Base-by-base conservation (phyloP, 2,888 invertebrate species). In the Diploptera punctata region DNA sequence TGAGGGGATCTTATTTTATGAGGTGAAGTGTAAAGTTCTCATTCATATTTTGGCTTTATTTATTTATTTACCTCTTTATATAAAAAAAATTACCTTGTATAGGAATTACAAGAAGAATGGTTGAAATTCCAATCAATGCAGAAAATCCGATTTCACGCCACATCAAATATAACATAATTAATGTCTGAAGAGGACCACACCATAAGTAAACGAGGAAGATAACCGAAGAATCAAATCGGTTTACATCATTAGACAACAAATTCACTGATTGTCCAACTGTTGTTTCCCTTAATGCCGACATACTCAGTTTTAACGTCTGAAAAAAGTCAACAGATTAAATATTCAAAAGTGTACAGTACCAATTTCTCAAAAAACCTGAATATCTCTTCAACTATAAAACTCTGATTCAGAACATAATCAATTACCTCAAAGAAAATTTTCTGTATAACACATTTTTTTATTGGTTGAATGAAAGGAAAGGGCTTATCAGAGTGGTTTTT, bases 221-320 rank as follows among this genome's bases (percentile, higher is more conserved):
- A 70, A 95, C 89, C 13, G 94, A 93, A 80, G 95, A 89, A 81
- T 98, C 98, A 82, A 98, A 97, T 68, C 93, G 89, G 79, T 93
- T 94, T 75, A 98, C 95, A 83, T 99, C 98, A 80, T 98, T 98
- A 1, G 98, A 96, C 72, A 99, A 85, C n/a, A 98, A 87, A 82
- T 98, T 98, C 31, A 98, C 95, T 74, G 88, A 84, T 76, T 87
- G 86, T 0, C 87, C 87, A n/a, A 84, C 83, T 1, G 94, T 93
- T 0, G 97, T 96, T 81, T 95, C 91, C 3, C 92, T 93, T 62
- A 96, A 84, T 0, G 97, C 93, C 3, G 91, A 91, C 81, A 93
- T 93, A 69, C 93, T 93, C 74, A 95, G 84, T 47, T 89, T 87
- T 60, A 95, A 82, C 0, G 93, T 86, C 75, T 78, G 71, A 19